phyloP scores from a whole-genome alignment of 1,140 invertebrate genomes.

The Zeugodacus cucurbitae region DNA sequence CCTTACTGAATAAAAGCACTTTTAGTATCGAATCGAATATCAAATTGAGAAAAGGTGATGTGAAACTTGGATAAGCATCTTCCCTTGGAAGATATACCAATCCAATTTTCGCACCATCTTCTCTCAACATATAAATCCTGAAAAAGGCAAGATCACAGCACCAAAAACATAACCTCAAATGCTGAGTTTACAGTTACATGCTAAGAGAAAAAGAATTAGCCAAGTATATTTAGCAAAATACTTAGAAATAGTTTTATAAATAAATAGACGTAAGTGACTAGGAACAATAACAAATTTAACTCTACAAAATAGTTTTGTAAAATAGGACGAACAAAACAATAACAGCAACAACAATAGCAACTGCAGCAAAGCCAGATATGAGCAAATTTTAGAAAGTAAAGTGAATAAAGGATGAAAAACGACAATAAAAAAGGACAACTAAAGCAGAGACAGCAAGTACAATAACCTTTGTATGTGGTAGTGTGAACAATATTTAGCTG shows the following conservation, averaged over 20 bases:
- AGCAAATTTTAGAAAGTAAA: not conserved
- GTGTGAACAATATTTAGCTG: too few species aligned
- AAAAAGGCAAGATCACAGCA: too few species aligned
- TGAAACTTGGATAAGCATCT: too few species aligned
- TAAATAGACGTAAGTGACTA: not conserved
- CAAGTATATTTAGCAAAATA: not conserved
- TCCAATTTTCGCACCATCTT: too few species aligned
- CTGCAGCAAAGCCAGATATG: not conserved
- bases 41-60: too few species aligned
- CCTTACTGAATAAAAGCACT: too few species aligned
- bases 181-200: not conserved
- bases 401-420: not conserved
- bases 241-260: not conserved
- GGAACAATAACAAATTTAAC: not conserved
- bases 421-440: not conserved
- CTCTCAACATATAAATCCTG: too few species aligned
- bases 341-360: not conserved
- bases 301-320: not conserved
- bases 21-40: too few species aligned
- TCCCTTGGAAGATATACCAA: too few species aligned
- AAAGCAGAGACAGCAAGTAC: not conserved
- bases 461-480: too few species aligned
- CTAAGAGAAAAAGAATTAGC: not conserved
- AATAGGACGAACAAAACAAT: not conserved
- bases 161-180: not conserved